phyloP scores from a whole-genome alignment of 1,140 invertebrate species.

The Tyrophagus putrescentiae region DNA sequence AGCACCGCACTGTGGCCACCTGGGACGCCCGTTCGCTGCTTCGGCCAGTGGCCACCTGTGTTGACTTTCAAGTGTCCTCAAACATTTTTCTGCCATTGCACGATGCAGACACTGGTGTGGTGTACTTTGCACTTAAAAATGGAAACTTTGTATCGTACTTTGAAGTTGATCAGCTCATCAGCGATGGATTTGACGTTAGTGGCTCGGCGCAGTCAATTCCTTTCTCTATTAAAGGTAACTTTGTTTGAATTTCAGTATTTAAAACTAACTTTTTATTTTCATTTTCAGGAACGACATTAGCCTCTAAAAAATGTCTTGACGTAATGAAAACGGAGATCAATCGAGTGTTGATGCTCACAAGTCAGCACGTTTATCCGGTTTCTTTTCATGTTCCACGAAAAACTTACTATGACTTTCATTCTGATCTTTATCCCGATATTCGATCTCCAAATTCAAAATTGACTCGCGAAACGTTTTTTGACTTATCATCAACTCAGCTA shows the following conservation, averaged over 20 bases:
- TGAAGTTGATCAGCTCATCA: not conserved
- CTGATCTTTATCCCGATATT: slow-evolving; percentile 80
- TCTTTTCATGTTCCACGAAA: slow-evolving; percentile 88
- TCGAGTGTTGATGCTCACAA: slow-evolving; percentile 64
- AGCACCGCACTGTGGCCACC: not conserved
- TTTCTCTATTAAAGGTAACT: not conserved
- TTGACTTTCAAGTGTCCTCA: slow-evolving; percentile 9
- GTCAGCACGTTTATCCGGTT: slow-evolving; percentile 67
- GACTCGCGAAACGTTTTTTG: too few species aligned
- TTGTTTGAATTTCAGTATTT: slow-evolving; percentile 26
- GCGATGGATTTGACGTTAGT: not conserved
- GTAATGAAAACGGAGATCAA: slow-evolving; percentile 92
- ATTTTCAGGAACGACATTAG: slow-evolving; percentile 74
- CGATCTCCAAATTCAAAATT: slow-evolving; percentile 53
- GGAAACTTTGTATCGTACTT: slow-evolving; percentile 8
- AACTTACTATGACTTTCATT: slow-evolving; percentile 81
- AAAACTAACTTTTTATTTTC: slow-evolving; percentile 39
- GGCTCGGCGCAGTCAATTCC: not conserved
- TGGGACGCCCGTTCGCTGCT: not conserved
- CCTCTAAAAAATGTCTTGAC: slow-evolving; percentile 75
- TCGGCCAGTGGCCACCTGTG: not conserved
- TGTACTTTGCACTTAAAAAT: slow-evolving; percentile 74
- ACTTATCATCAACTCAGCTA: too few species aligned
- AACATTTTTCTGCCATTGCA: slow-evolving; percentile 29
- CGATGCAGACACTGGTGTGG: slow-evolving; percentile 80